Percentiles rank a stretch among this genome's conserved stretches.
Conservation (phyloP, 2,113 vertebrate species). For the Micronisus gabar region DNA sequence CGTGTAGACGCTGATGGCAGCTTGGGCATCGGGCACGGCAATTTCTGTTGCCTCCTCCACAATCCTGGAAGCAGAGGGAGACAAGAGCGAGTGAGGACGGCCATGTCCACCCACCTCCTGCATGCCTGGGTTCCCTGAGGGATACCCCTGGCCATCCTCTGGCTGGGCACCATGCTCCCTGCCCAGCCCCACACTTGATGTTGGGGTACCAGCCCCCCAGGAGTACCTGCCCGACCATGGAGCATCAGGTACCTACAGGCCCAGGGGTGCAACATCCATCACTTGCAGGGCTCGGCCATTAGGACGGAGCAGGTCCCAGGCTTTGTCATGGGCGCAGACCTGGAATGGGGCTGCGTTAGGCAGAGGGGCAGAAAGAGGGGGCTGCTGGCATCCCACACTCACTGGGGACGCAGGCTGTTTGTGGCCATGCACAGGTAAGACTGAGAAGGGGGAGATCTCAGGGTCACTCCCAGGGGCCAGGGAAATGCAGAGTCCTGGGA, state of each 20-base stretch:
- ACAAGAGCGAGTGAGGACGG: fast-evolving
- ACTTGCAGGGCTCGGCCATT: constrained; percentile 45
- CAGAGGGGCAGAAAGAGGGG: background rate
- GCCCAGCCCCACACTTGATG: background rate
- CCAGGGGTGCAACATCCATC: constrained; percentile 73
- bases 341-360: background rate
- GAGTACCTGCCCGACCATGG: background rate
- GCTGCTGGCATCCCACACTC: background rate
- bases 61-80: constrained; percentile 9
- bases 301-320: constrained; percentile 74
- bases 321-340: constrained; percentile 72
- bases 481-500: background rate
- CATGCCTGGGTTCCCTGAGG: background rate
- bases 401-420: fast-evolving
- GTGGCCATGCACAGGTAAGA: background rate
- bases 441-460: background rate
- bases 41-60: constrained; percentile 29
- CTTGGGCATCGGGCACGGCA: background rate
- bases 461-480: background rate
- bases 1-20: constrained; percentile 20
- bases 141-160: background rate
- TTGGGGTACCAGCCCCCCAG: background rate
- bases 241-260: constrained; percentile 66
- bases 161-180: background rate
- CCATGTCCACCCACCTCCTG: background rate